Conservation (phyloP, 2,113 vertebrate genomes). For the Sarotherodon lohbergeri region DNA sequence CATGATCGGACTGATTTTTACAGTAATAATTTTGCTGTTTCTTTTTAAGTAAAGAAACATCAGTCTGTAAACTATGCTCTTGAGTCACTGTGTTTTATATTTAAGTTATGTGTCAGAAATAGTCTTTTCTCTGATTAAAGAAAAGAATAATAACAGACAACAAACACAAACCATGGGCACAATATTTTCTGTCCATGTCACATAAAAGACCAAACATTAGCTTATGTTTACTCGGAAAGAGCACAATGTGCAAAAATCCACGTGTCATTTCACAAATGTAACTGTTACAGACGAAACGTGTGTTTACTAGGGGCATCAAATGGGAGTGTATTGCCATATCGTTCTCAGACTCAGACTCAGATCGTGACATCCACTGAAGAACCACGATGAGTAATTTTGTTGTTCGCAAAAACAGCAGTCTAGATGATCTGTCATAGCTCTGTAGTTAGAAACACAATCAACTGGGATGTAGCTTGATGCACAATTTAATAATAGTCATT, state of each 20-base stretch:
- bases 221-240: neutral
- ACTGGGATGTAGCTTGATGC: neutral
- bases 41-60: neutral
- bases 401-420: neutral
- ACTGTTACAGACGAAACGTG: neutral
- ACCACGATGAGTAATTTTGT: neutral
- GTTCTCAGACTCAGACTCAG: neutral
- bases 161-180: neutral
- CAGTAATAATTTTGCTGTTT: neutral
- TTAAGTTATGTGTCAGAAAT: neutral
- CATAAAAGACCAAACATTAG: neutral
- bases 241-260: neutral
- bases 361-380: neutral
- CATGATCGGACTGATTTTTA: neutral
- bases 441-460: neutral
- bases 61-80: neutral
- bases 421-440: neutral
- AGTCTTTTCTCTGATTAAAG: neutral
- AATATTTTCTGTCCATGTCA: neutral
- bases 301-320: neutral
- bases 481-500: neutral
- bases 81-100: neutral
- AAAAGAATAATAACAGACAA: neutral
- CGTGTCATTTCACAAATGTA: neutral
- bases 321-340: neutral